These are phyloP conservation scores for Uria lomvia DNA, from an alignment of 2,113 vertebrate genomes.

Conservation along the genomic window DNA sequence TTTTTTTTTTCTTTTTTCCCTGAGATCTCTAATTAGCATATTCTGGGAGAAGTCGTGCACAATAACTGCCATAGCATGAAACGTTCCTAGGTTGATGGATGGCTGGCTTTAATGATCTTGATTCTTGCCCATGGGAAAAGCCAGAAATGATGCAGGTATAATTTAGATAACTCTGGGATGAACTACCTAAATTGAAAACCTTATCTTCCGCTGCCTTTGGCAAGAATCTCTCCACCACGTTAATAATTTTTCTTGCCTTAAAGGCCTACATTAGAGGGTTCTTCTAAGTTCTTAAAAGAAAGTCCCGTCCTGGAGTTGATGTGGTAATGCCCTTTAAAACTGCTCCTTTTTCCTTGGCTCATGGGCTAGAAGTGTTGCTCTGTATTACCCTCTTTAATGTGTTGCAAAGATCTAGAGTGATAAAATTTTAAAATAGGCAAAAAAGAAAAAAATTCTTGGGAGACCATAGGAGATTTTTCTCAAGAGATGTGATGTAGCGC, in stretches of 20 bases:
- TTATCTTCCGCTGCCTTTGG: background rate
- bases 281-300: background rate
- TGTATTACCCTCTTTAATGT: background rate
- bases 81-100: background rate
- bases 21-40: background rate
- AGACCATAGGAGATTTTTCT: background rate
- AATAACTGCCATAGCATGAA: background rate
- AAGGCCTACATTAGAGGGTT: background rate
- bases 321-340: background rate
- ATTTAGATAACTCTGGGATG: constrained; percentile 20
- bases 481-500: background rate
- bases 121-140: background rate
- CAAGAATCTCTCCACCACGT: background rate
- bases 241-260: background rate
- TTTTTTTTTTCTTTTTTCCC: background rate
- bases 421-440: background rate
- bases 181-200: constrained; percentile 15
- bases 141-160: constrained; percentile 7
- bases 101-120: constrained; percentile 26
- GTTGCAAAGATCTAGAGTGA: background rate
- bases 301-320: background rate
- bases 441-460: background rate
- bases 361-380: background rate
- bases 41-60: background rate
- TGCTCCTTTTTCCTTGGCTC: background rate